Percentiles rank a stretch among this genome's conserved stretches.
phyloP scores from a whole-genome alignment of 2,113 vertebrate genomes.

The Colinus virginianus region DNA sequence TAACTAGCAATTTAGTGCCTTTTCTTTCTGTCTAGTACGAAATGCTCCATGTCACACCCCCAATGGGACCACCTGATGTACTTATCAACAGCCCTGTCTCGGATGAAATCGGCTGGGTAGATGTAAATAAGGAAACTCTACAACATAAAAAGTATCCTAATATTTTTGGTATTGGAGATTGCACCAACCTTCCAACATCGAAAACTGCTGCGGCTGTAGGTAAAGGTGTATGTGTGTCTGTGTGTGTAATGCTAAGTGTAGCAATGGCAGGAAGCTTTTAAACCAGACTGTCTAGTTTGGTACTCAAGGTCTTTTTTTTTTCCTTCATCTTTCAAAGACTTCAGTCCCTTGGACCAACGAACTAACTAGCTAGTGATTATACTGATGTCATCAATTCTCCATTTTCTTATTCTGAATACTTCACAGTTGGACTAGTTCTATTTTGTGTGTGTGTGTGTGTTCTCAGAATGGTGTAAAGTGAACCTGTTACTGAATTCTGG shows the following conservation, averaged over 20 bases:
- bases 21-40: conserved; percentile 84
- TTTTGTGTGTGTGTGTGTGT: not conserved
- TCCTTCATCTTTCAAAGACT: not conserved
- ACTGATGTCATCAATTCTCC: not conserved
- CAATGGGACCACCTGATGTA: conserved; percentile 90
- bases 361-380: not conserved
- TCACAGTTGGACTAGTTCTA: not conserved
- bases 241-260: not conserved
- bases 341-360: not conserved
- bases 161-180: conserved; percentile 97
- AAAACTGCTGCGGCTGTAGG: conserved; percentile 94
- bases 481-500: accelerated
- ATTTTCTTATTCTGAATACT: not conserved
- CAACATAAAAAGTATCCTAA: conserved; percentile 92
- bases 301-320: not conserved
- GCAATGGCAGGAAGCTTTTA: not conserved
- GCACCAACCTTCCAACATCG: conserved; percentile 92
- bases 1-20: not conserved
- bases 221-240: conserved; percentile 44
- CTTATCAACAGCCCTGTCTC: conserved; percentile 85
- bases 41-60: conserved; percentile 97
- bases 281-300: not conserved
- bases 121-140: conserved; percentile 89
- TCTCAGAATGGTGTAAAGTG: not conserved
- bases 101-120: conserved; percentile 88